These are phyloP conservation scores for Daboia siamensis DNA, from an alignment of 2,113 vertebrate species.

Conservation along the genomic window DNA sequence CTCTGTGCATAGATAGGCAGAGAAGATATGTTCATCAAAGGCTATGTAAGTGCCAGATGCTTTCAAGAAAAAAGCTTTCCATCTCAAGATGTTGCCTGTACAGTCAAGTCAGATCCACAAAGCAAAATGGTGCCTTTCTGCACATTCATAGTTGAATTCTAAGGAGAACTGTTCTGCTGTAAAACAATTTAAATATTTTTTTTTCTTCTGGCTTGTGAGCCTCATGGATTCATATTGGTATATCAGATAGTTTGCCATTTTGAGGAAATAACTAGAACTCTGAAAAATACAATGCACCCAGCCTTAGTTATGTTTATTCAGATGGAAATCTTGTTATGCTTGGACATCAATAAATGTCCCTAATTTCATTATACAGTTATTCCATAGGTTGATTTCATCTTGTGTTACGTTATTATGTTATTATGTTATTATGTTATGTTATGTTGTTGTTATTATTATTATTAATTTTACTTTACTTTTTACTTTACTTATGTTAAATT, in stretches of 20 bases:
- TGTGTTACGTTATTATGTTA: background rate
- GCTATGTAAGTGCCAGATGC: background rate
- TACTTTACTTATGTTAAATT: too few species aligned
- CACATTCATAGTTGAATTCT: slow-evolving; percentile 23
- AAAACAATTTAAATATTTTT: slow-evolving; percentile 36
- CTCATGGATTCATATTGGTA: slow-evolving; percentile 32
- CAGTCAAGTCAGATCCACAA: background rate
- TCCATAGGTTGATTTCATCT: background rate
- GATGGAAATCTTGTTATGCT: background rate
- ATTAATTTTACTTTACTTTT: background rate
- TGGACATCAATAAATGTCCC: background rate
- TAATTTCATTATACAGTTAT: background rate
- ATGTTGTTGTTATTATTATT: background rate
- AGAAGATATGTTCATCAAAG: background rate
- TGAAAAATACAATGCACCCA: background rate
- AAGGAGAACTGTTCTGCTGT: slow-evolving; percentile 50
- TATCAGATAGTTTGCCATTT: slow-evolving; percentile 23
- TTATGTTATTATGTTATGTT: too few species aligned
- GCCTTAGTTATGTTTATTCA: background rate
- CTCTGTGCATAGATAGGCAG: background rate
- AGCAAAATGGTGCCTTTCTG: background rate
- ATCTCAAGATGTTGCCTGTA: background rate
- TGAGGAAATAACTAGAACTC: background rate
- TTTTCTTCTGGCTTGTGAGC: slow-evolving; percentile 20
- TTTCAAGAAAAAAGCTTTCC: background rate